Base-by-base conservation (phyloP, 1,140 invertebrate species). In the Trichonephila inaurata region DNA sequence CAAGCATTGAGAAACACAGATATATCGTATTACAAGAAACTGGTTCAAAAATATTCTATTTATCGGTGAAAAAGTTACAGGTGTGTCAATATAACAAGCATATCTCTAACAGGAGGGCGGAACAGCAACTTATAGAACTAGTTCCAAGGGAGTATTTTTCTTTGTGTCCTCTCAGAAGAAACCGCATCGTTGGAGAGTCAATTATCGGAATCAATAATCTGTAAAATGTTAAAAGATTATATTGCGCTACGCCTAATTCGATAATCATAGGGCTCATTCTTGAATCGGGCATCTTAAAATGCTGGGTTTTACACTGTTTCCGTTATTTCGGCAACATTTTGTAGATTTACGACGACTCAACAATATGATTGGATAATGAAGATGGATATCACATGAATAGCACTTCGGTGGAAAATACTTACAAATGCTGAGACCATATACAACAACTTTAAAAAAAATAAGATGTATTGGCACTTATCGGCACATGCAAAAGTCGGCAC, bases 141-240 rank as follows among this genome's bases (percentile, higher is more conserved):
- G 58, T 62, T 87, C n/a, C 51, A 28, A 87, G 21, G 58, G 24
- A 61, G 85, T 33, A 33, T 12, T 72, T 87, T 62, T 51, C 60
- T 87, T 87, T 87, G 85, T 64, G 58, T 62, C 58, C 19, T 14
- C 58, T 62, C 10, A 16, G 14, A 87, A 72, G 51, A 33, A 87
- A 87, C 85, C 61, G 60, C 24, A 62, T 86, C 24, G 33, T 62
- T 24, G 19, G 6, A 86, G 6, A 33, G 85, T 28, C 85, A 87
- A 87, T 87, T 87, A 87, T 62, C 85, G 60, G 85, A 87, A 87
- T 87, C 85, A 87, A 87, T 87, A 87, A 87, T 62, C 51, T 87
- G 60, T 28, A 87, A 24, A 87, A 87, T 24, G n/a, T 18, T 87
- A 64, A 61, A 24, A 51, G 51, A 58, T 87, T 62, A 87, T 28